Conservation (phyloP, 2,888 invertebrate genomes). For the Amphipyra berbera region DNA sequence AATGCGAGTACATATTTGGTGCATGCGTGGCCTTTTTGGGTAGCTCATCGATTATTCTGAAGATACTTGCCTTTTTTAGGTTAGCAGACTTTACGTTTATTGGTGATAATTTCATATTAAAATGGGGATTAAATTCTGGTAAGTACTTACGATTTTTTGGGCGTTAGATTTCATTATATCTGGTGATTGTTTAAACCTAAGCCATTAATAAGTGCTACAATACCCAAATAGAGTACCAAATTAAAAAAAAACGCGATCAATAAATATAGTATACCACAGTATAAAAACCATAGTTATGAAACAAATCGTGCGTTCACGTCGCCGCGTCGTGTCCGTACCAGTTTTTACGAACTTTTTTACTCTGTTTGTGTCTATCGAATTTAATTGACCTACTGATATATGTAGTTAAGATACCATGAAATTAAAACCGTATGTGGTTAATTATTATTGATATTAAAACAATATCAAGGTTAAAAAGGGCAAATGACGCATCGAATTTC, state of each 20-base stretch:
- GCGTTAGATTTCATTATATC: no score
- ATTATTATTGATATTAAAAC: constrained; percentile 11
- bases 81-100: no score
- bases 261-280: constrained; percentile 20
- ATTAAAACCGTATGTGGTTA: background rate
- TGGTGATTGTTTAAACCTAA: no score
- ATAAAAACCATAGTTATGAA: constrained; percentile 31
- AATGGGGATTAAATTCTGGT: no score
- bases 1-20: no score
- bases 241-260: constrained; percentile 2
- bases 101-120: no score
- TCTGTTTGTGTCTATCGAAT: constrained; percentile 12
- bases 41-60: no score
- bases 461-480: background rate
- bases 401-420: constrained; percentile 20
- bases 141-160: no score
- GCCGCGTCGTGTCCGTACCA: constrained; percentile 18
- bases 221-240: constrained; percentile 1
- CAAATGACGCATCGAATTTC: constrained; percentile 6
- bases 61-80: no score
- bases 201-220: constrained; percentile 15
- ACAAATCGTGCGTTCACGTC: constrained; percentile 27
- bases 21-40: no score
- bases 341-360: constrained; percentile 36
- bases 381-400: constrained; percentile 28